Evolutionary conservation across 1,140 invertebrate species (phyloP), one percentile per base, ranked within the genome.

Genomic region (Drosophila chauvacae): DNA sequence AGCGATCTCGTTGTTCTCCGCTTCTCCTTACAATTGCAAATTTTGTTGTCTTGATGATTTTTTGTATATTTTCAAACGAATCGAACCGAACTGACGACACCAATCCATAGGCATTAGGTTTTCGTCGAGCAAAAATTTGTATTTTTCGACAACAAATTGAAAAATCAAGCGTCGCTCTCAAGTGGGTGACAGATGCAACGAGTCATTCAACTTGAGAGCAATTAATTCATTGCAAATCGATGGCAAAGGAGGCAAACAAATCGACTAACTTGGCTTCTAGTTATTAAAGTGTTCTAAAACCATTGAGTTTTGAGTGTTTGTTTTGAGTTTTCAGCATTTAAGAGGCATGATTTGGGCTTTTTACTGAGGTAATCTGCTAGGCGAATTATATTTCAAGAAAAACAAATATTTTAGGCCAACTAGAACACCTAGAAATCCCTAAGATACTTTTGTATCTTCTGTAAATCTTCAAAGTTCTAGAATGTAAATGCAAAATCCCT

Each of bases 91-190:
- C 18, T 76, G 81, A 66, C 79, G 81, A 66, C 84, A 88, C 77
- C 80, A 87, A 87, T 87, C 56, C 84, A 87, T 87, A 84, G 68
- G 42, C 75, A 83, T 79, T 82, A 81, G 35, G 41, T 28, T 28
- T 26, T 26, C 13, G 3, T 11, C 16, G 1, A 1, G 28, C n/a
- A 5, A 33, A 39, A 81, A 69, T 73, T 78, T 75, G 71, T 80
- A 70, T 76, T 71, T 62, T 74, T 81, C 62, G 75, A 72, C 78
- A 80, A 80, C 71, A 51, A 79, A 78, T 77, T 80, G 58, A 73
- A 63, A 55, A 76, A 59, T 71, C 69, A 70, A 71, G 51, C 68
- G 9, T 3, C 10, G 35, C 33, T 71, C 65, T 72, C 63, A 82
- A 60, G 59, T 68, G 65, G 72, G 62, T 74, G 69, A 59, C 73